phyloP scores from a whole-genome alignment of 2,113 vertebrate genomes.

The Elgaria multicarinata region DNA sequence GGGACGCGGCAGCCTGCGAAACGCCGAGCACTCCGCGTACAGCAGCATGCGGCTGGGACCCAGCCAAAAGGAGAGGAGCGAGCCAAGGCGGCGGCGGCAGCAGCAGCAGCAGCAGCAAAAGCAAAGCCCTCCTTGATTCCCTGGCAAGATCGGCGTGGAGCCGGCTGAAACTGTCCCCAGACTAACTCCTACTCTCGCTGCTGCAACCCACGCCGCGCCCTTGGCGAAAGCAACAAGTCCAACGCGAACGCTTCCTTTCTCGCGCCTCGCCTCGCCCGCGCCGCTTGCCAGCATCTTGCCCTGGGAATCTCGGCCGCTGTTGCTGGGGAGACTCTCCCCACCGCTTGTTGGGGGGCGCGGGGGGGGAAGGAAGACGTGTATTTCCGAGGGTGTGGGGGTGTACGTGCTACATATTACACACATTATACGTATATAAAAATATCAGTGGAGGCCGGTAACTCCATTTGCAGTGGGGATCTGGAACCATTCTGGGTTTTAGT shows the following conservation, averaged over 20 bases:
- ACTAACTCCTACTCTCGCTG: neutral
- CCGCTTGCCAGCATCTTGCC: no score
- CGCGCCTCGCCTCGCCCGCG: neutral
- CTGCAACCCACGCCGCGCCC: neutral
- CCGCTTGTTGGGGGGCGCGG: neutral
- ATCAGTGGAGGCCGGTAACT: no score
- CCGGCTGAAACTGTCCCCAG: neutral
- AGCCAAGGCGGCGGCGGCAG: no score
- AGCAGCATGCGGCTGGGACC: neutral
- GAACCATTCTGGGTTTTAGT: no score
- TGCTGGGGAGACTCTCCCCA: no score
- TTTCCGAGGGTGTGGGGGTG: no score
- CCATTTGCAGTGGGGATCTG: no score
- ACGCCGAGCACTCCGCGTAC: neutral
- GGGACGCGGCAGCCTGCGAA: neutral
- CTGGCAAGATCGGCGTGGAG: neutral
- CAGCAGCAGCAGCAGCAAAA: no score
- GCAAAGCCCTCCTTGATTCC: neutral
- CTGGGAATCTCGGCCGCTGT: neutral
- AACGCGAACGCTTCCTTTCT: neutral
- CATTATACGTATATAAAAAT: neutral
- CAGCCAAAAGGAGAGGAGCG: neutral
- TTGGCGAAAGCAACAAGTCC: conserved; percentile 24
- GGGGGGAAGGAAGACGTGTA: neutral
- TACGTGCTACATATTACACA: neutral